A percentile compares a stretch with the other conserved stretches of the same genome.
phyloP scores from a whole-genome alignment of 35 echinoderm and acorn worm genomes.

The Ophioderma brevispina region DNA sequence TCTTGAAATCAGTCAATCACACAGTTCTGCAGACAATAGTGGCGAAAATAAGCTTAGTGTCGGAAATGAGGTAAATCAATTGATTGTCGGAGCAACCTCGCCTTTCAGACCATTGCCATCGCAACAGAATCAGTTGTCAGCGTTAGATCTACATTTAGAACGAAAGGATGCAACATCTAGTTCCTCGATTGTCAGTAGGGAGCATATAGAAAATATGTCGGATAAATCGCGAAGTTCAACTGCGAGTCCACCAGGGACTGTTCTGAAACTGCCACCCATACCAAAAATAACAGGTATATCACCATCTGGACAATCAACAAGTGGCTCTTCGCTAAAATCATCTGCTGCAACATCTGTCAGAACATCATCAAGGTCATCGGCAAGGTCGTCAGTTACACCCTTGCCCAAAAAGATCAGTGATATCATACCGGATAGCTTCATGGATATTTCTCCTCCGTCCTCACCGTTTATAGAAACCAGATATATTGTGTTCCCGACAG shows the following conservation, averaged over 20 bases:
- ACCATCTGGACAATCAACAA: not conserved
- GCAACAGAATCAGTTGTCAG: not conserved
- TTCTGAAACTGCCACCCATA: not conserved
- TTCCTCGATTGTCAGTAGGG: not conserved
- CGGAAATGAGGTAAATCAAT: not conserved
- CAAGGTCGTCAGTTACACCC: not conserved
- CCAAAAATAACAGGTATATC: not conserved
- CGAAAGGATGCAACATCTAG: not conserved
- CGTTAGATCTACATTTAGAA: not conserved
- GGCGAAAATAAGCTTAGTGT: not conserved
- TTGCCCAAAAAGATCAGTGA: not conserved
- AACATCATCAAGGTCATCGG: not conserved
- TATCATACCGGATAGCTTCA: not conserved
- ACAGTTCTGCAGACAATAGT: not conserved
- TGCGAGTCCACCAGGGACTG: not conserved
- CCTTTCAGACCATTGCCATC: conserved; percentile 9
- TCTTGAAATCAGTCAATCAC: conserved; percentile 57
- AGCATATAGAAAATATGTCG: not conserved
- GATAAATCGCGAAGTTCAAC: not conserved
- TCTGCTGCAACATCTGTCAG: not conserved
- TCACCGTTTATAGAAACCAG: conserved; percentile 56
- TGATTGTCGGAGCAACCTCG: not conserved
- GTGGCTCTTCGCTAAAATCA: not conserved
- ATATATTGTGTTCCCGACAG: conserved; percentile 55
- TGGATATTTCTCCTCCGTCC: conserved; percentile 39